Conservation (phyloP, 2,888 invertebrate genomes). For the Panzeria rudis region DNA sequence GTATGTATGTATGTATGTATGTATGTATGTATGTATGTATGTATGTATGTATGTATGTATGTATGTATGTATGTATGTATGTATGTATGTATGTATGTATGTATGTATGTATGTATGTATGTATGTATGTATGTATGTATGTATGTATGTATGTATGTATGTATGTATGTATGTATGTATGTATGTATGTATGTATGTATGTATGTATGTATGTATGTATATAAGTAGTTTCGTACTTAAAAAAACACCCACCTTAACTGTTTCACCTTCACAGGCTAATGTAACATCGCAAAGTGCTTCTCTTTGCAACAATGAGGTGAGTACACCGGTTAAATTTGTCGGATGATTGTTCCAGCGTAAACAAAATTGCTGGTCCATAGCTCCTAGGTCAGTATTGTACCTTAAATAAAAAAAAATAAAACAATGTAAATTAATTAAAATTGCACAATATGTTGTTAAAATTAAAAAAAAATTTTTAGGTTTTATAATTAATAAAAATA, state of each 20-base stretch:
- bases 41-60: too few species aligned
- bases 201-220: too few species aligned
- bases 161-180: too few species aligned
- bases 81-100: too few species aligned
- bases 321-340: constrained; percentile 94
- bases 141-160: too few species aligned
- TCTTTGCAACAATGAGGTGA: constrained; percentile 93
- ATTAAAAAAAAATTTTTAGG: not conserved
- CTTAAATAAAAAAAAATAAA: constrained; percentile 74
- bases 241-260: constrained; percentile 89
- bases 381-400: constrained; percentile 84
- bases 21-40: too few species aligned
- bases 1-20: too few species aligned
- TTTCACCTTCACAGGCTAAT: constrained; percentile 95
- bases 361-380: constrained; percentile 92
- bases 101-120: too few species aligned
- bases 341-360: constrained; percentile 98
- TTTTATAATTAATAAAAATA: constrained; percentile 8
- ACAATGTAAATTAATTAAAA: constrained; percentile 7
- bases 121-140: too few species aligned
- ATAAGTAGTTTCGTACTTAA: too few species aligned
- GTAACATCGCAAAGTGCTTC: constrained; percentile 97
- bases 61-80: too few species aligned
- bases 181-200: too few species aligned
- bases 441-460: constrained; percentile 37